These are phyloP conservation scores for Melieria omissa DNA, from an alignment of 2,888 invertebrate species.

Conservation along the genomic window DNA sequence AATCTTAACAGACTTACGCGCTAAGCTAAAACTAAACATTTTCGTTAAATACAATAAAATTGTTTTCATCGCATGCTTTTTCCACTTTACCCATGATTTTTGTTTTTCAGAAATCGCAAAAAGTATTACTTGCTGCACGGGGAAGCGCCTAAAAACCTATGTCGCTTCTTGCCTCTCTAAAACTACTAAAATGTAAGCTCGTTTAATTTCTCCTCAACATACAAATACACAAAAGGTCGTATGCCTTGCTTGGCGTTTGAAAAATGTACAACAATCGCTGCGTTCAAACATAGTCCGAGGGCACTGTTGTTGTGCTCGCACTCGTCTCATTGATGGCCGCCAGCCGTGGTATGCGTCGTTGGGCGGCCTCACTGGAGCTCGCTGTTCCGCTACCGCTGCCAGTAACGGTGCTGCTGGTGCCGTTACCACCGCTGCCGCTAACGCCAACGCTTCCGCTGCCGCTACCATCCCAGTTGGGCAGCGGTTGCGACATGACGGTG, in stretches of 20 bases:
- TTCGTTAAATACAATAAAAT: too few species aligned
- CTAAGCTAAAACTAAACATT: slow-evolving; percentile 11
- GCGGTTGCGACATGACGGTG: slow-evolving; percentile 68
- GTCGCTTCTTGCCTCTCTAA: too few species aligned
- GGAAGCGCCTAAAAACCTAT: too few species aligned
- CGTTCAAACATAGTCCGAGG: slow-evolving; percentile 71
- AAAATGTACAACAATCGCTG: neutral
- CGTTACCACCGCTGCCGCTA: slow-evolving; percentile 28
- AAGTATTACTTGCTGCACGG: too few species aligned
- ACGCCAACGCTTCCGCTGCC: slow-evolving; percentile 52
- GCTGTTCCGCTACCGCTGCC: slow-evolving; percentile 49
- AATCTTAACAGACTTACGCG: slow-evolving; percentile 34
- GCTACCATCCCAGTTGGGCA: slow-evolving; percentile 65
- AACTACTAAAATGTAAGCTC: neutral
- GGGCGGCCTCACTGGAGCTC: slow-evolving; percentile 52
- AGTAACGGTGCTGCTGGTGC: slow-evolving; percentile 49
- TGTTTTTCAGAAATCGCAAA: neutral
- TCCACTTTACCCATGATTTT: neutral
- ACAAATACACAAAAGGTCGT: too few species aligned
- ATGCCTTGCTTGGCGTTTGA: neutral
- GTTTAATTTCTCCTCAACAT: neutral
- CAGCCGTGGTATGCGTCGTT: slow-evolving; percentile 66
- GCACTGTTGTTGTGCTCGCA: slow-evolving; percentile 69
- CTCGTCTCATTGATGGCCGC: slow-evolving; percentile 72
- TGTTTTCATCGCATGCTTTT: too few species aligned